A percentile compares a stretch with the other conserved stretches of the same genome.
phyloP scores from a whole-genome alignment of 2,113 vertebrate genomes.

The Bubo bubo region DNA sequence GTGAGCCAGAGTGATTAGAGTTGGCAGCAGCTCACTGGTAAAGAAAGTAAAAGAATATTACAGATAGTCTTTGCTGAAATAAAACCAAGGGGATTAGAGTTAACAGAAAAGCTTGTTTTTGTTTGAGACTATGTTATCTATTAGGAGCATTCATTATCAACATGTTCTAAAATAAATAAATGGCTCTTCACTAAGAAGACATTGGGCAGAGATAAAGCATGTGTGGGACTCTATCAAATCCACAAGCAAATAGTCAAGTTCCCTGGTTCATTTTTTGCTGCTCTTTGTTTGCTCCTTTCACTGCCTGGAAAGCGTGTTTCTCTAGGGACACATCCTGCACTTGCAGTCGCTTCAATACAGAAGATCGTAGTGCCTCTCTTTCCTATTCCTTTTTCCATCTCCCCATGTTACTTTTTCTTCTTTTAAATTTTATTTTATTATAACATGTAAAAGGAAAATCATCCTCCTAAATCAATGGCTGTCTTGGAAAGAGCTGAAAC shows the following conservation, averaged over 20 bases:
- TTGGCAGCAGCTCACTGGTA: slow-evolving; percentile 39
- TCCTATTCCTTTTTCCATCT: neutral
- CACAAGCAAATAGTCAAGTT: neutral
- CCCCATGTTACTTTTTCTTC: too few species aligned
- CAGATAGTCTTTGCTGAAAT: slow-evolving; percentile 44
- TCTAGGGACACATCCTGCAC: neutral
- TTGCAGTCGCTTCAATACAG: neutral
- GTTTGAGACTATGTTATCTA: slow-evolving; percentile 53
- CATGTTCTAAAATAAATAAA: slow-evolving; percentile 58
- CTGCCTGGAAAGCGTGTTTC: neutral
- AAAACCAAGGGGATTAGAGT: slow-evolving; percentile 40
- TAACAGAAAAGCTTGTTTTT: slow-evolving; percentile 49
- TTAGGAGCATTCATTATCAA: slow-evolving; percentile 42
- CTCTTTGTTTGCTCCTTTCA: slow-evolving; percentile 36
- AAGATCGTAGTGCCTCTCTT: neutral
- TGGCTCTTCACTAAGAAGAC: slow-evolving; percentile 43
- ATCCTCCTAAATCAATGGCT: slow-evolving; percentile 48
- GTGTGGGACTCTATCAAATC: slow-evolving; percentile 12
- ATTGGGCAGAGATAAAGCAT: slow-evolving; percentile 33
- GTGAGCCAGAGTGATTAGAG: slow-evolving; percentile 34
- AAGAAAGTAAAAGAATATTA: slow-evolving; percentile 47
- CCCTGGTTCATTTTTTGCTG: neutral
- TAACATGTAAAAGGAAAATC: neutral
- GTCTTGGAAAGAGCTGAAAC: slow-evolving; percentile 27
- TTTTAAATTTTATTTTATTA: neutral